These are phyloP conservation scores for Tanytarsus gracilentus DNA, from an alignment of 2,888 invertebrate species.

Conservation along the genomic window DNA sequence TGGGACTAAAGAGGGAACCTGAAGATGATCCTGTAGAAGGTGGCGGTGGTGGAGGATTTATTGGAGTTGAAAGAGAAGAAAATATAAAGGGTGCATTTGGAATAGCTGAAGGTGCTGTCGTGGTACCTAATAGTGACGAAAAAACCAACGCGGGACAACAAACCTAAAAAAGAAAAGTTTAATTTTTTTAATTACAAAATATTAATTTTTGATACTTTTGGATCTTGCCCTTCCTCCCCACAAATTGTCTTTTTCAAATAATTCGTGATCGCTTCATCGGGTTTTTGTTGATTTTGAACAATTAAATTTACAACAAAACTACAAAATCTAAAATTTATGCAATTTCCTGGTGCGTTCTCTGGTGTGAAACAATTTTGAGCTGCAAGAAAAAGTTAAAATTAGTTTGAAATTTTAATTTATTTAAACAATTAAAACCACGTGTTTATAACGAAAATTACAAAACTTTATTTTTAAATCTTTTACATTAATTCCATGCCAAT, in stretches of 20 bases:
- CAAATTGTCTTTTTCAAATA: slow-evolving; percentile 58
- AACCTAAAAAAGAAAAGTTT: slow-evolving; percentile 28
- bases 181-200: neutral
- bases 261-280: slow-evolving; percentile 39
- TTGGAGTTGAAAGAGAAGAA: neutral
- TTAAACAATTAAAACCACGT: neutral
- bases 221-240: slow-evolving; percentile 54
- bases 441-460: no score
- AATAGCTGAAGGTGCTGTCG: neutral
- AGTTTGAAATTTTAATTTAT: neutral
- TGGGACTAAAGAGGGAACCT: neutral
- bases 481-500: no score
- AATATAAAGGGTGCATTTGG: slow-evolving; percentile 1
- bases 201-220: slow-evolving; percentile 47
- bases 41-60: neutral
- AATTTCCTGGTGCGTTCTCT: slow-evolving; percentile 45
- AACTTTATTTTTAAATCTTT: no score
- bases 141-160: slow-evolving; percentile 30
- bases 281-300: slow-evolving; percentile 31
- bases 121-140: neutral
- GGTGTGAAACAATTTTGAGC: slow-evolving; percentile 46
- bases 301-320: slow-evolving; percentile 41
- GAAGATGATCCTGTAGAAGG: neutral
- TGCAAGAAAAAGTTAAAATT: slow-evolving; percentile 30
- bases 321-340: slow-evolving; percentile 49